phyloP scores from a whole-genome alignment of 2,888 invertebrate species.

The Nebria salina region DNA sequence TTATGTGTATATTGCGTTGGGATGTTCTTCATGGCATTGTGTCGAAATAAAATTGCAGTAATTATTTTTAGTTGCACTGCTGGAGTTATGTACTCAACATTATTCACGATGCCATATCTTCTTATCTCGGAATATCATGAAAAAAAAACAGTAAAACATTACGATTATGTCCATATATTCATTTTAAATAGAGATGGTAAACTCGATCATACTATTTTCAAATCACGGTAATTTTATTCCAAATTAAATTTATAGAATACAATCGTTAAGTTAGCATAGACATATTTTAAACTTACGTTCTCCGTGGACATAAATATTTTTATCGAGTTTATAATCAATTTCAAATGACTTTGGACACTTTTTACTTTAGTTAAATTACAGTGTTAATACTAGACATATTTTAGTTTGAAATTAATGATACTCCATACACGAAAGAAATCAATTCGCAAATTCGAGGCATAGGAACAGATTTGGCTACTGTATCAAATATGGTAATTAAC shows the following conservation, averaged over 20 bases:
- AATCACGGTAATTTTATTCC: too few relatives aligned
- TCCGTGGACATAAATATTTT: too few relatives aligned
- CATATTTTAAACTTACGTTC: too few relatives aligned
- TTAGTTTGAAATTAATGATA: constrained; percentile 68
- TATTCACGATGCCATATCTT: constrained; percentile 97
- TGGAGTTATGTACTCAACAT: constrained; percentile 96
- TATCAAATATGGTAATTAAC: constrained; percentile 83
- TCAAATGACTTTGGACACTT: background rate
- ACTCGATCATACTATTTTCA: too few relatives aligned
- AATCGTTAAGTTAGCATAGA: too few relatives aligned
- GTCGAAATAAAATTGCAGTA: constrained; percentile 80
- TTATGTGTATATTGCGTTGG: constrained; percentile 88
- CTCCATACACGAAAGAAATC: constrained; percentile 55
- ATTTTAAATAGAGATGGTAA: background rate
- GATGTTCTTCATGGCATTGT: constrained; percentile 86
- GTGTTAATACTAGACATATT: constrained; percentile 48
- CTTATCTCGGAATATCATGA: constrained; percentile 94
- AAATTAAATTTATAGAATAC: too few relatives aligned
- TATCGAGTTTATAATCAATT: too few relatives aligned
- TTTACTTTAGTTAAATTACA: background rate
- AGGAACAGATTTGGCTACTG: constrained; percentile 94
- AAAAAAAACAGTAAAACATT: constrained; percentile 78
- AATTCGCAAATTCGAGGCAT: constrained; percentile 80
- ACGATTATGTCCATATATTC: background rate
- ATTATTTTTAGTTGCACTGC: constrained; percentile 92